phyloP scores from a whole-genome alignment of 2,888 invertebrate genomes.

The Chironomus tentans region DNA sequence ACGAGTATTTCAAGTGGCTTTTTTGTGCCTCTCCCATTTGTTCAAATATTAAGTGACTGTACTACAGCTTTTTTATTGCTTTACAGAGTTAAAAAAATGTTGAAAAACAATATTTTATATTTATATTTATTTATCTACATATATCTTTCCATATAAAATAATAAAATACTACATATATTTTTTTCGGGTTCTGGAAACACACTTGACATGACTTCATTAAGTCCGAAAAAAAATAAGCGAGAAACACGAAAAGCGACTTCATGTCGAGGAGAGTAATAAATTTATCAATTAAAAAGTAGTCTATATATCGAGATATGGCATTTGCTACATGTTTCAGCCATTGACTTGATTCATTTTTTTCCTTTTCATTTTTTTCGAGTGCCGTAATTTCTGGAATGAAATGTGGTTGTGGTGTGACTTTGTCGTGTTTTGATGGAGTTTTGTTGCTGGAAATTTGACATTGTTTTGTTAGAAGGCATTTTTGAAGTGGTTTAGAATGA shows the following conservation, averaged over 20 bases:
- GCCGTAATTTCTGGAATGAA: too few species aligned
- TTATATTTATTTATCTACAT: background rate
- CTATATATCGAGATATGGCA: background rate
- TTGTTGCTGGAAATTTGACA: too few species aligned
- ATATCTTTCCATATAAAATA: background rate
- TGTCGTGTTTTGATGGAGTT: too few species aligned
- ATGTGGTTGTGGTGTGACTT: too few species aligned
- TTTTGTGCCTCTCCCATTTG: conserved; percentile 2
- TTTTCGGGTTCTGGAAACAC: background rate
- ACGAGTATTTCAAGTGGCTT: conserved; percentile 7
- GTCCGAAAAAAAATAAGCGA: background rate
- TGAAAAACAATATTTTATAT: background rate
- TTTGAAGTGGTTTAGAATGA: too few species aligned
- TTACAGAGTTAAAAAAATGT: too few species aligned
- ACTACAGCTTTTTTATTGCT: background rate
- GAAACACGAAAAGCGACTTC: conserved; percentile 8
- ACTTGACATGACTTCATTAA: conserved; percentile 14
- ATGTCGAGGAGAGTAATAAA: conserved; percentile 1
- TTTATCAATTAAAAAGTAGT: conserved; percentile 4
- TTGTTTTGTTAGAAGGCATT: too few species aligned
- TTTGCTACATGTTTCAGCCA: background rate
- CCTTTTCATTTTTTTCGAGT: too few species aligned
- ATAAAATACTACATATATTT: background rate
- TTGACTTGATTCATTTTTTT: background rate
- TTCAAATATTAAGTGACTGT: background rate